phyloP scores from a whole-genome alignment of 2,113 vertebrate species.

The Stercorarius parasiticus region DNA sequence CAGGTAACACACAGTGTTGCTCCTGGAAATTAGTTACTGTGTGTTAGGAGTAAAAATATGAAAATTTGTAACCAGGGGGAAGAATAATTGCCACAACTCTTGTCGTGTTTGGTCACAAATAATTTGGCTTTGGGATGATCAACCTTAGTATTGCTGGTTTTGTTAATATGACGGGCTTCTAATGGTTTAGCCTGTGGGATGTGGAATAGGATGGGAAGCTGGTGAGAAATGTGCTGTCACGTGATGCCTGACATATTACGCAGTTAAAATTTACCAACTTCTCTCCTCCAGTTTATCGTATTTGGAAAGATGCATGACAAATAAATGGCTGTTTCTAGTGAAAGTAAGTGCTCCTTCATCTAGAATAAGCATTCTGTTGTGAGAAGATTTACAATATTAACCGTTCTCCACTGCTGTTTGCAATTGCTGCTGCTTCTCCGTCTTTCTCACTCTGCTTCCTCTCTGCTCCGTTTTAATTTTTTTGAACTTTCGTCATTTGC shows the following conservation, averaged over 20 bases:
- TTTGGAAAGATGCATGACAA: conserved; percentile 11
- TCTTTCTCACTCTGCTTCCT: neutral
- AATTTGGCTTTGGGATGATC: neutral
- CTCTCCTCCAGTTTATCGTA: neutral
- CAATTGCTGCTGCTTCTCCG: neutral
- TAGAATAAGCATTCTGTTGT: conserved; percentile 10
- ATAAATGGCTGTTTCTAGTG: conserved; percentile 16
- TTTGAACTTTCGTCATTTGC: neutral
- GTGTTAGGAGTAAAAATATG: neutral
- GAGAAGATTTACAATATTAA: neutral
- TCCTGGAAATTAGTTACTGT: neutral
- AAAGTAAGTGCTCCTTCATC: neutral
- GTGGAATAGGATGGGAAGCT: neutral
- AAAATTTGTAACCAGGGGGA: neutral
- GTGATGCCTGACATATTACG: neutral
- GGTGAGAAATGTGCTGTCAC: neutral
- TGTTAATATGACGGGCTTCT: neutral
- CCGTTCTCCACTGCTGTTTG: neutral
- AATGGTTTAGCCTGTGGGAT: neutral
- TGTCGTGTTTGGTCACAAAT: neutral
- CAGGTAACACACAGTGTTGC: neutral
- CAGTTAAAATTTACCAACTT: conserved; percentile 23
- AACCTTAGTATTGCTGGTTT: neutral
- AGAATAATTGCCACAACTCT: neutral
- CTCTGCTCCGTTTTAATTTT: neutral